A percentile compares a stretch with the other conserved stretches of the same genome.
Conservation (phyloP, 2,113 vertebrate genomes). For the Seriola quinqueradiata region DNA sequence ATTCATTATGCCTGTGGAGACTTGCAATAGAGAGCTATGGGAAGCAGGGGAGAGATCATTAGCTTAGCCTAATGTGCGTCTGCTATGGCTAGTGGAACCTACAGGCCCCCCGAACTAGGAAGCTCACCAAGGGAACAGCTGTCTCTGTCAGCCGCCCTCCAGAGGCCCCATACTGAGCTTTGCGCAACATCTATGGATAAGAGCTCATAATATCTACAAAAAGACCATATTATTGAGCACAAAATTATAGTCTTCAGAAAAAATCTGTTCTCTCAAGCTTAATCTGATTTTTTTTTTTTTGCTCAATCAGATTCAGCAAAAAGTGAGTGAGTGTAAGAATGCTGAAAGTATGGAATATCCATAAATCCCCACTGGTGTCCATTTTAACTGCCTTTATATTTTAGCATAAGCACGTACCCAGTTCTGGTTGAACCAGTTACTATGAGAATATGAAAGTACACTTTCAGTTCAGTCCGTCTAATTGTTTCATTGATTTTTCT, state of each 20-base stretch:
- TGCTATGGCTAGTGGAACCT: slow-evolving; percentile 23
- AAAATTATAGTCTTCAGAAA: not conserved
- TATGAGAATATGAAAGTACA: not conserved
- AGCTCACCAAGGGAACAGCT: slow-evolving; percentile 70
- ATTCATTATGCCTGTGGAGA: slow-evolving; percentile 61
- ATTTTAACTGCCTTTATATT: not conserved
- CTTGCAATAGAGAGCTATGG: slow-evolving; percentile 18
- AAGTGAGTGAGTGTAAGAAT: not conserved
- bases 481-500: not conserved
- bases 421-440: not conserved
- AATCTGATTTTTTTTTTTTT: slow-evolving; percentile 5
- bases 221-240: not conserved
- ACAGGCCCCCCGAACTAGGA: slow-evolving; percentile 35
- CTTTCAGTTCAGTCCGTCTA: not conserved
- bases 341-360: not conserved
- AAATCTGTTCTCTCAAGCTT: not conserved
- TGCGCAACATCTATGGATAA: slow-evolving; percentile 33
- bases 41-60: slow-evolving; percentile 28
- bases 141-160: slow-evolving; percentile 73
- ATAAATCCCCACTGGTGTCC: not conserved
- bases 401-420: not conserved
- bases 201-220: slow-evolving; percentile 17
- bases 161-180: slow-evolving; percentile 64
- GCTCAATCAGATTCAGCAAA: not conserved
- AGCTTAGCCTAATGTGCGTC: slow-evolving; percentile 56